Evolutionary conservation across 2,113 vertebrate species (phyloP).

Genomic region (Lota lota): DNA sequence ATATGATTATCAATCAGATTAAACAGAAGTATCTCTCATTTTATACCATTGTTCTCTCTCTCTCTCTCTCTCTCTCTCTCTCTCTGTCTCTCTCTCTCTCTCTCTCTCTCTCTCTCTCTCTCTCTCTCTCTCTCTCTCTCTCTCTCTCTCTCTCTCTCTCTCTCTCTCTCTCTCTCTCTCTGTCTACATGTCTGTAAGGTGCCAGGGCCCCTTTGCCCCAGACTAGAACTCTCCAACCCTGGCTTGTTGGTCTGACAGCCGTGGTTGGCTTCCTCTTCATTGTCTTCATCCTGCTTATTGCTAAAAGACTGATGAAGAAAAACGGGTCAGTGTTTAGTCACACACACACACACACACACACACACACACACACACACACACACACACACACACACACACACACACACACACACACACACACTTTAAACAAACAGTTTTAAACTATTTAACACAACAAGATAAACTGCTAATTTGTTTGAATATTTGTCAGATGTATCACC

Average conservation of each 20-base stretch:
- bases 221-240: conserved; percentile 67
- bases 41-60: no score
- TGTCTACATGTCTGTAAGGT: neutral
- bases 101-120: conserved; percentile 1
- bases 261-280: conserved; percentile 82
- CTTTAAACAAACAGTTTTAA: neutral
- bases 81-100: no score
- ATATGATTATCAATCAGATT: no score
- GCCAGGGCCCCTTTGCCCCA: conserved; percentile 9
- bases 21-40: no score
- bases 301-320: conserved; percentile 68
- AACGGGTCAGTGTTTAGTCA: conserved; percentile 37
- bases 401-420: conserved; percentile 6
- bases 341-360: no score
- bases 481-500: no score
- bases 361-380: neutral
- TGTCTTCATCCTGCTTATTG: conserved; percentile 74
- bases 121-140: neutral
- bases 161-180: neutral
- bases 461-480: neutral
- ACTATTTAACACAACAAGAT: neutral
- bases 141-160: neutral
- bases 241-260: conserved; percentile 77
- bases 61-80: no score
- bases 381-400: neutral